Evolutionary conservation across 2,888 invertebrate species (phyloP).

Genomic region (Trachelus tabidus): DNA sequence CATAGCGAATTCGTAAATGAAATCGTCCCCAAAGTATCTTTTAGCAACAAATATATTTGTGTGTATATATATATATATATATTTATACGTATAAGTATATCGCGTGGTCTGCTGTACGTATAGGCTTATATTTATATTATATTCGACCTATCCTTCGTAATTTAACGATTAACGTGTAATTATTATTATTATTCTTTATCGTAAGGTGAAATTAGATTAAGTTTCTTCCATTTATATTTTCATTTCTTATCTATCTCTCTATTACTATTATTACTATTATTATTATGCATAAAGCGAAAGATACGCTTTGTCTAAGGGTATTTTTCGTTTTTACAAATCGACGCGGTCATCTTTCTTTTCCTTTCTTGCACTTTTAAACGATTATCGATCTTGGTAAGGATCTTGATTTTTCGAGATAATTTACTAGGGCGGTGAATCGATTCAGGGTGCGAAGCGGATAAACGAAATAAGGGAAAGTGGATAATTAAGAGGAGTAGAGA

Average conservation of each 20-base stretch:
- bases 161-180: conserved; percentile 22
- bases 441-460: neutral
- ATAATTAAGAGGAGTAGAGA: neutral
- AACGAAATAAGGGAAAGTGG: neutral
- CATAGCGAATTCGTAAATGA: too few species aligned
- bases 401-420: neutral
- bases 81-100: neutral
- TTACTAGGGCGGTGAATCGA: neutral
- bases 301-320: neutral
- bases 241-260: neutral
- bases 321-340: neutral
- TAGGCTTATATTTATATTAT: conserved; percentile 27
- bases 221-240: conserved; percentile 5
- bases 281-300: neutral
- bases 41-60: too few species aligned
- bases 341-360: neutral
- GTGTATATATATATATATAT: too few species aligned
- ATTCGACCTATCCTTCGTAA: neutral
- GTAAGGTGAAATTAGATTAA: neutral
- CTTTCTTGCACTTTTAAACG: neutral
- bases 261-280: neutral
- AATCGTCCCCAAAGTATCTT: too few species aligned
- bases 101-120: neutral
- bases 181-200: conserved; percentile 9
- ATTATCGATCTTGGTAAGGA: neutral